phyloP scores from a whole-genome alignment of 2,113 vertebrate species.

The Ranitomeya imitator region DNA sequence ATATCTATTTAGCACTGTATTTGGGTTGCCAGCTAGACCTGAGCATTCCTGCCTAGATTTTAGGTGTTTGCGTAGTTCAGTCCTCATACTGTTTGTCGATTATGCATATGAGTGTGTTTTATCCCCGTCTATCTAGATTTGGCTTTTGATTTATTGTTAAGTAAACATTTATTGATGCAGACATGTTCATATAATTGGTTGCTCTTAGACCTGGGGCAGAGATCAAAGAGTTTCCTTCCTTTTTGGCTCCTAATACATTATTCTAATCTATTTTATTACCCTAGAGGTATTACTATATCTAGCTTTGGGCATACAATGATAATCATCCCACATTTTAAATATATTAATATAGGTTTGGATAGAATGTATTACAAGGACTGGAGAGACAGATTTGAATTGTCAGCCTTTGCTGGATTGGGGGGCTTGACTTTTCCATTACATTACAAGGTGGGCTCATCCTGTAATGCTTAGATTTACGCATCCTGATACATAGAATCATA shows the following conservation, averaged over 20 bases:
- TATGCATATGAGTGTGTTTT: background rate
- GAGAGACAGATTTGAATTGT: background rate
- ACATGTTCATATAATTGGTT: conserved; percentile 3
- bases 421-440: background rate
- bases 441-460: background rate
- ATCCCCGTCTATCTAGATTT: background rate
- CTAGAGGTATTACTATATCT: background rate
- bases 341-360: background rate
- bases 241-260: background rate
- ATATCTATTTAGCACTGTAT: background rate
- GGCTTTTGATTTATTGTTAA: conserved; percentile 8
- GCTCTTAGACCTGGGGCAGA: conserved; percentile 5
- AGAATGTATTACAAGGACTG: background rate
- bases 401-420: background rate
- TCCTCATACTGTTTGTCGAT: background rate
- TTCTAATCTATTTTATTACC: background rate
- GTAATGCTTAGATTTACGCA: background rate
- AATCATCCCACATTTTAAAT: background rate
- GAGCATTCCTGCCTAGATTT: background rate
- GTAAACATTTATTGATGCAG: conserved; percentile 3
- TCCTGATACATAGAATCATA: background rate
- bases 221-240: conserved; percentile 2
- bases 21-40: background rate
- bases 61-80: background rate
- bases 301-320: background rate